Conservation (phyloP, 2,113 vertebrate species). For the Lepus americanus region DNA sequence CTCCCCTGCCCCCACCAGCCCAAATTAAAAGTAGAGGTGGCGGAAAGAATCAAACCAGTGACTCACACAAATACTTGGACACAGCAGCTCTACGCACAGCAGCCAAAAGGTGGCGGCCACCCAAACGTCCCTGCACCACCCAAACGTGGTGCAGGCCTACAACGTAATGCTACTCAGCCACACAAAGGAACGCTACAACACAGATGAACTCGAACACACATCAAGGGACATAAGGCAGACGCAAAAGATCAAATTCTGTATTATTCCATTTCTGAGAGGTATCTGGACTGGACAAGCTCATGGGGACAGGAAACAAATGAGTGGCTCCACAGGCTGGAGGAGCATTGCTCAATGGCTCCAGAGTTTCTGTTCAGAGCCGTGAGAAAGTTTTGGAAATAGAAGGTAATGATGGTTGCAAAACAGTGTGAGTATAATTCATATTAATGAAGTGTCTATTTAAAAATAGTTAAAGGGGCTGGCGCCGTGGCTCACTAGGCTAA, state of each 20-base stretch:
- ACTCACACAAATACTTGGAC: not conserved
- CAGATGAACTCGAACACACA: not conserved
- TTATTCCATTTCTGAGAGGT: not conserved
- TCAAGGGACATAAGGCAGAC: not conserved
- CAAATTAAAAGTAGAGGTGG: slow-evolving; percentile 2
- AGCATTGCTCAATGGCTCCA: not conserved
- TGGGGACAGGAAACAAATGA: not conserved
- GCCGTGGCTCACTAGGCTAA: too few species aligned
- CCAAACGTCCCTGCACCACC: not conserved
- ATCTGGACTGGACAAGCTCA: not conserved
- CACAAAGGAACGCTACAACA: not conserved
- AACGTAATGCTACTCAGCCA: not conserved
- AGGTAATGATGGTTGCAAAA: not conserved
- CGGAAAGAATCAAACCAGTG: not conserved
- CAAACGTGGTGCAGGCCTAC: not conserved
- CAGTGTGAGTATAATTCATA: not conserved
- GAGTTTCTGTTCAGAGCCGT: not conserved
- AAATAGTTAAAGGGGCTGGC: not conserved
- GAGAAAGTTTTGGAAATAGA: not conserved
- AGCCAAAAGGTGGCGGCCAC: not conserved
- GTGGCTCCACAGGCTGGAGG: not conserved
- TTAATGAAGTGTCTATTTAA: not conserved
- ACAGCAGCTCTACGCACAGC: not conserved
- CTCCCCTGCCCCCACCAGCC: not conserved
- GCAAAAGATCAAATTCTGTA: not conserved